A percentile compares a stretch with the other conserved stretches of the same genome.
phyloP scores from a whole-genome alignment of 2,888 invertebrate genomes.

The Altica lythri region DNA sequence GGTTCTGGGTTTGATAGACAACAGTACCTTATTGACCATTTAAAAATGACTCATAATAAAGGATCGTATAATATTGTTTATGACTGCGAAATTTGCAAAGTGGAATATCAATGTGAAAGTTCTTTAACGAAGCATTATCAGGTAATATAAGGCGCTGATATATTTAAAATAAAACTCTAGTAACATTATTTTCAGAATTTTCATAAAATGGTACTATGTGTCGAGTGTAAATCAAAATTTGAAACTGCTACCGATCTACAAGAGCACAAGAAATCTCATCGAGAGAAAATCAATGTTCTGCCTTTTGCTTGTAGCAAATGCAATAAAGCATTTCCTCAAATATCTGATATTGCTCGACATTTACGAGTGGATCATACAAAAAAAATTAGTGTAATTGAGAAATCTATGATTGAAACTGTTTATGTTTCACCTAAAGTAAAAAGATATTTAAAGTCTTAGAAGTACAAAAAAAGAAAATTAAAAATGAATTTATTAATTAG shows the following conservation, averaged over 20 bases:
- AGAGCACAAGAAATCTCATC: conserved; percentile 42
- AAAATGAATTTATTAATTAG: too few species aligned
- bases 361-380: conserved; percentile 45
- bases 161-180: neutral
- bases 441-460: too few species aligned
- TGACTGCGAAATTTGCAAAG: conserved; percentile 34
- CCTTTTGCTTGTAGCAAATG: conserved; percentile 53
- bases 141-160: conserved; percentile 13
- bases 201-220: conserved; percentile 40
- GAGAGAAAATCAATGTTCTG: conserved; percentile 42
- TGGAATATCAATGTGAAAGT: conserved; percentile 25
- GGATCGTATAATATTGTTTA: conserved; percentile 27
- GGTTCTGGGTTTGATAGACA: conserved; percentile 42
- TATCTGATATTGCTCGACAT: conserved; percentile 48
- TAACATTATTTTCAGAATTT: conserved; percentile 22
- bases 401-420: neutral
- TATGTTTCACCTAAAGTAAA: conserved; percentile 22
- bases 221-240: conserved; percentile 27
- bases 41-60: conserved; percentile 37
- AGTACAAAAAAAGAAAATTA: too few species aligned
- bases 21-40: conserved; percentile 39
- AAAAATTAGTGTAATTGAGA: too few species aligned
- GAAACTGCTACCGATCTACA: conserved; percentile 16
- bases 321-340: conserved; percentile 48
- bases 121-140: conserved; percentile 34